Percentiles rank a stretch among this genome's conserved stretches.
These are phyloP conservation scores for rabbit (Oryctolagus cuniculus) DNA, from an alignment of 2,113 vertebrate genomes.

Conservation along the genomic window mOryCun1.1 NC_091453.1:7392001-7392500, in stretches of 20 bases:
- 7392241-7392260: conserved; percentile 46
- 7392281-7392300: not conserved
- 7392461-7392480: conserved; percentile 53
- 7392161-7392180: conserved; percentile 42
- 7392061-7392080: conserved; percentile 42
- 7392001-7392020: conserved; percentile 11
- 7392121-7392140: conserved; percentile 40
- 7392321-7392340: conserved; percentile 26
- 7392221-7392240: not conserved
- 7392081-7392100: conserved; percentile 19
- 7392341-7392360: conserved; percentile 29
- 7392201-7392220: conserved; percentile 57
- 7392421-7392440: conserved; percentile 11
- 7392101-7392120: conserved; percentile 44
- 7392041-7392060: conserved; percentile 32
- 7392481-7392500: conserved; percentile 57
- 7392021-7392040: conserved; percentile 58
- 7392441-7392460: too few species aligned
- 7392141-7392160: conserved; percentile 3
- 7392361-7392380: not conserved
- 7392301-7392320: conserved; percentile 59
- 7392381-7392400: conserved; percentile 58
- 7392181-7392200: not conserved
- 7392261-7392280: conserved; percentile 53
- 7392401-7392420: conserved; percentile 46